Evolutionary conservation across 2,113 vertebrate species (phyloP).

Genomic region (Xenopus borealis): DNA sequence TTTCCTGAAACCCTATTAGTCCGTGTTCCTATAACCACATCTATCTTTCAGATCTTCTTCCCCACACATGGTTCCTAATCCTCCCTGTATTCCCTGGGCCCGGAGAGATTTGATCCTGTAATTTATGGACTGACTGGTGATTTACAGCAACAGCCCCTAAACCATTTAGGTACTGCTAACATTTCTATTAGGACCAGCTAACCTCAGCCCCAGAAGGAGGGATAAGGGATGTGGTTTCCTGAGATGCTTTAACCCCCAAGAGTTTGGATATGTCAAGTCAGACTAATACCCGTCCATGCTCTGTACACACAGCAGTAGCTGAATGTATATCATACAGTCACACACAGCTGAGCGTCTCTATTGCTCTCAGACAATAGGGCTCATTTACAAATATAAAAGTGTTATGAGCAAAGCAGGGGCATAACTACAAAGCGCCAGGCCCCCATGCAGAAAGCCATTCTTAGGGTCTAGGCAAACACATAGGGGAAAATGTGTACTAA

Average conservation of each 20-base stretch:
- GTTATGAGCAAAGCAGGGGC: too few relatives aligned
- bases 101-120: conserved; percentile 32
- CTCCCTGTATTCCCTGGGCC: conserved; percentile 39
- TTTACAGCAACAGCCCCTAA: conserved; percentile 37
- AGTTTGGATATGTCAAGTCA: conserved; percentile 7
- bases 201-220: conserved; percentile 15
- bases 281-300: neutral
- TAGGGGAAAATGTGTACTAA: too few relatives aligned
- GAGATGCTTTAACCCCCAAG: conserved; percentile 19
- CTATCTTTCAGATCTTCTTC: conserved; percentile 42
- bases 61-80: conserved; percentile 40
- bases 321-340: neutral
- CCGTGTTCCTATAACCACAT: conserved; percentile 41
- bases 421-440: too few relatives aligned
- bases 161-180: conserved; percentile 43
- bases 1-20: conserved; percentile 45
- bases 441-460: too few relatives aligned
- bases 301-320: neutral
- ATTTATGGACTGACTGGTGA: conserved; percentile 43
- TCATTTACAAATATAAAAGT: too few relatives aligned
- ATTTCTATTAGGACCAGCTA: conserved; percentile 40
- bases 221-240: conserved; percentile 21
- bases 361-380: neutral
- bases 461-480: too few relatives aligned
- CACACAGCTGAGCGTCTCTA: neutral